Conservation (phyloP, 1,140 invertebrate genomes). For the Drosophila leontia region DNA sequence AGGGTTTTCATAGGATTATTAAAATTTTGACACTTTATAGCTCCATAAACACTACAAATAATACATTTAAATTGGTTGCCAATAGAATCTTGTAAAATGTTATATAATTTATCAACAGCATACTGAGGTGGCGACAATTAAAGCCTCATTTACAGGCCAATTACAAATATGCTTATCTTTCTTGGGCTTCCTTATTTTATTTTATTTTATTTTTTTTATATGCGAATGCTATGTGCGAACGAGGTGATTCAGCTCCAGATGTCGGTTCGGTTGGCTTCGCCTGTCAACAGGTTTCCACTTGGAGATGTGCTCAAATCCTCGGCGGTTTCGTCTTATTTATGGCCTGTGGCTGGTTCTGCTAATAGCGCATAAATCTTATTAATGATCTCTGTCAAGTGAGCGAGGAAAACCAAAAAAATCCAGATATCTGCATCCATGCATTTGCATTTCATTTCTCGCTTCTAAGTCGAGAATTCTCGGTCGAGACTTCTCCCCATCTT, state of each 20-base stretch:
- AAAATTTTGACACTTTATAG: too few relatives aligned
- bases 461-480: constrained; percentile 27
- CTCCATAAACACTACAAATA: not conserved
- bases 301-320: constrained; percentile 32
- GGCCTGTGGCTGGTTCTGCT: constrained; percentile 72
- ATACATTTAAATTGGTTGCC: not conserved
- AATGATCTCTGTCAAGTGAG: constrained; percentile 83
- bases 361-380: constrained; percentile 84
- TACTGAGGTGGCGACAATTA: constrained; percentile 15
- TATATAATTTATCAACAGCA: not conserved
- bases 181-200: not conserved
- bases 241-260: constrained; percentile 36
- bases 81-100: not conserved
- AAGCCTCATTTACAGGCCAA: constrained; percentile 53
- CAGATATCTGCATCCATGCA: constrained; percentile 51
- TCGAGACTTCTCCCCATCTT: not conserved
- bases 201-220: not conserved
- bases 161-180: constrained; percentile 41
- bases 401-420: constrained; percentile 25
- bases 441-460: constrained; percentile 46
- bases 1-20: not conserved
- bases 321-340: constrained; percentile 73
- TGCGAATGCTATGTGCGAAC: constrained; percentile 1
- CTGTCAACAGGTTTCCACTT: constrained; percentile 64
- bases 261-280: constrained; percentile 4